Evolutionary conservation across 2,797 vertebrate species (phyloP).

Genomic region (Siniperca undulata): DNA sequence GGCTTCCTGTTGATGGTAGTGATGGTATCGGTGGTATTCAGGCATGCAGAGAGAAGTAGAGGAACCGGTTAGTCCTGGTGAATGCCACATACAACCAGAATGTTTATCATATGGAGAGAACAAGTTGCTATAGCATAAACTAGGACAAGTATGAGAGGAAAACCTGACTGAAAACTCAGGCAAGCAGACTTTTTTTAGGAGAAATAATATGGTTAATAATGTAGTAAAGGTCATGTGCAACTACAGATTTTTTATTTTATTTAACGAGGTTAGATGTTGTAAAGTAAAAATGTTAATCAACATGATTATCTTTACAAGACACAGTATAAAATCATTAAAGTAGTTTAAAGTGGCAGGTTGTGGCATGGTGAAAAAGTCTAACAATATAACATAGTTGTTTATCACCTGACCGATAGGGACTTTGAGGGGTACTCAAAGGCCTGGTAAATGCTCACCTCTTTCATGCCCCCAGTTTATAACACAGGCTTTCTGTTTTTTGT

Average conservation of each 20-base stretch:
- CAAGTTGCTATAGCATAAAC: conserved; percentile 21
- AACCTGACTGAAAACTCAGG: neutral
- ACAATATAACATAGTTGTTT: neutral
- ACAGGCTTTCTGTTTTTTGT: neutral
- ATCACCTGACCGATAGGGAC: neutral
- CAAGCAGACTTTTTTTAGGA: neutral
- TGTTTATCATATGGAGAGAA: conserved; percentile 65
- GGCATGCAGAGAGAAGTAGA: conserved; percentile 54
- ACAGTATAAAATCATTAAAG: neutral
- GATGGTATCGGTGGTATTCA: conserved; percentile 67
- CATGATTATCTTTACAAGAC: neutral
- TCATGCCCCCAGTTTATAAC: neutral
- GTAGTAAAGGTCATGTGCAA: neutral
- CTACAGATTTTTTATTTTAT: neutral
- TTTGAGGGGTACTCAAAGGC: neutral
- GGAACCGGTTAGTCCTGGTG: conserved; percentile 75
- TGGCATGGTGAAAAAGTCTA: neutral
- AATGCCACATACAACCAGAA: conserved; percentile 21
- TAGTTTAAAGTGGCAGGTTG: neutral
- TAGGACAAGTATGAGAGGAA: conserved; percentile 8
- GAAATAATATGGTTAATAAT: neutral
- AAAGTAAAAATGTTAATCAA: neutral
- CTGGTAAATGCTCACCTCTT: neutral
- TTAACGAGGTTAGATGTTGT: neutral
- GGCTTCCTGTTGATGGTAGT: conserved; percentile 47